Conservation (phyloP, 2,797 vertebrate species). For the Helarctos malayanus region DNA sequence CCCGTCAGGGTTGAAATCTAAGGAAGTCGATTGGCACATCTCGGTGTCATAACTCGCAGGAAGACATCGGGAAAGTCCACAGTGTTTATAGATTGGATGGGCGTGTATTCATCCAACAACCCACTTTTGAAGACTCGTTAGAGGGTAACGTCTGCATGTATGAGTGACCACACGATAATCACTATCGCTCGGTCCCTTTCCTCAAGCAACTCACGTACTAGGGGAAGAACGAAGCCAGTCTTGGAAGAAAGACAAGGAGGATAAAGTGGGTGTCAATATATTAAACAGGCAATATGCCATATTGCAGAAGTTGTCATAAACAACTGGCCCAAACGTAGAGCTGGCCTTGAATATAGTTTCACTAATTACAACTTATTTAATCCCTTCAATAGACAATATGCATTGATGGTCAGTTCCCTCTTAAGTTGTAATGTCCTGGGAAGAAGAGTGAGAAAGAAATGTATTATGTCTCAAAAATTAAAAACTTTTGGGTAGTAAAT, state of each 20-base stretch:
- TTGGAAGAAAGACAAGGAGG: neutral
- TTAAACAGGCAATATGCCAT: neutral
- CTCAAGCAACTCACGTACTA: neutral
- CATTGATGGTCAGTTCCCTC: neutral
- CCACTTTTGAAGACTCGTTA: neutral
- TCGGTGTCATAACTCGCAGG: neutral
- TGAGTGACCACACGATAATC: too few relatives aligned
- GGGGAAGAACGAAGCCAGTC: neutral
- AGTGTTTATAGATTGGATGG: neutral
- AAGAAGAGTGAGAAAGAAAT: neutral
- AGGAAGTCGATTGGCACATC: too few relatives aligned
- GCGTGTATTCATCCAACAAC: too few relatives aligned
- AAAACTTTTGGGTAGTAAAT: neutral
- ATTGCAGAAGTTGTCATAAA: neutral
- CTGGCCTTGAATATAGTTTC: neutral
- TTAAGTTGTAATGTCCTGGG: accelerated
- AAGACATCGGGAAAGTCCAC: neutral
- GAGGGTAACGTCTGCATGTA: too few relatives aligned
- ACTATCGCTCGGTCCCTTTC: too few relatives aligned
- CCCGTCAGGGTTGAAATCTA: neutral
- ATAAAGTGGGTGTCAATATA: neutral
- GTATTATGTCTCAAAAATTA: neutral
- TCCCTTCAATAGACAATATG: neutral
- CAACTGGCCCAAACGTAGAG: neutral
- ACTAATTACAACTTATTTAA: neutral